Base-by-base conservation (phyloP, 1,140 invertebrate species). In the Nasonia vitripennis region DNA sequence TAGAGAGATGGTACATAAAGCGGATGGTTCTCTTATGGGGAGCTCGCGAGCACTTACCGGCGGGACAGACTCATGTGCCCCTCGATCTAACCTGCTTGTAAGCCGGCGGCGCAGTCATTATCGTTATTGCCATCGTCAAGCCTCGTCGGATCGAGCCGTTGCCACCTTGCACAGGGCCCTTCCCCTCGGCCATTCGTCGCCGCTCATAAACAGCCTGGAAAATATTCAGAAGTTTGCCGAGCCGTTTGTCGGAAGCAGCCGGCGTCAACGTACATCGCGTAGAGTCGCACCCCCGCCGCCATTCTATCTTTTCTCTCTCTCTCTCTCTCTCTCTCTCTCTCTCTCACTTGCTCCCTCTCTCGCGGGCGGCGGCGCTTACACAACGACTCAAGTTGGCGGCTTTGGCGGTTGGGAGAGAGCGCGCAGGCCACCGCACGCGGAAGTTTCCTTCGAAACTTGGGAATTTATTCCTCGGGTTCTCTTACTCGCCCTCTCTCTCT, bases 401-500 rank as follows among this genome's bases (percentile, higher is more conserved):
- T 84, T 85, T 77, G 78, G 83, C 51, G 80, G 86, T 85, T 84
- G 62, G 20, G 31, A 68, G 48, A 74, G 48, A 45, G 80, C 74
- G 78, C 71, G 67, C n/a, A 23, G 48, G 51, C 68, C 70, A 82
- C 77, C 45, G 77, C 70, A 86, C 78, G 62, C 67, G 77, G 67
- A 77, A 83, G 84, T 87, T 89, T 83, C 83, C 87, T 88, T 90
- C 87, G 86, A 89, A 90, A 90, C 87, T 90, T 90, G 81, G 77
- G 73, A 89, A 90, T 90, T 89, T 89, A 90, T 90, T 90, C 86
- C 78, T 74, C 75, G 87, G 83, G 77, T 70, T 87, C 82, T 81
- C 67, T 78, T 81, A 70, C 79, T 27, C 87, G 9, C 51, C 17
- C 51, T 55, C 51, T 17, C 51, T 55, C 51, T 17, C 51, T 55